Conservation (phyloP, 1,140 invertebrate species). For the Caenorhabditis remanei region DNA sequence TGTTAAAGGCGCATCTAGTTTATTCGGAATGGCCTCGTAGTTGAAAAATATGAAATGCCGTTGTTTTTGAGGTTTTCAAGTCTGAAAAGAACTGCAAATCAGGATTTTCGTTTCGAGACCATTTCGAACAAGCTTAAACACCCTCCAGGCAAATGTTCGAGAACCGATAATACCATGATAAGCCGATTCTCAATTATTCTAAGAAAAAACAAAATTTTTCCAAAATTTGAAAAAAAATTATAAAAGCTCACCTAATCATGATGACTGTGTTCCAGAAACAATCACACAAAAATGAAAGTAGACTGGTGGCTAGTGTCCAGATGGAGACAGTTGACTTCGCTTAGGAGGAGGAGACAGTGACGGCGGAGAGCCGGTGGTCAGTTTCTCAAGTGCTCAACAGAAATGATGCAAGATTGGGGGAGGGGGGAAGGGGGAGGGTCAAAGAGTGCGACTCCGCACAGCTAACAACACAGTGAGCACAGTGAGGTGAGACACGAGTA, state of each 20-base stretch:
- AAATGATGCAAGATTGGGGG: constrained; percentile 22
- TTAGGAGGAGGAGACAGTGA: constrained; percentile 28
- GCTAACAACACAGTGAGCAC: constrained; percentile 21
- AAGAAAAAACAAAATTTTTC: not conserved
- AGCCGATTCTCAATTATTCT: too few relatives aligned
- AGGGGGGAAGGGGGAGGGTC: constrained; percentile 7
- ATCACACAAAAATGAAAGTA: constrained; percentile 44
- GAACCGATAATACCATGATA: too few relatives aligned
- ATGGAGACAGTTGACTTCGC: constrained; percentile 19
- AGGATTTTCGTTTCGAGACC: too few relatives aligned
- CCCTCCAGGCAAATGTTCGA: too few relatives aligned
- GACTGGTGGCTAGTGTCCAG: not conserved
- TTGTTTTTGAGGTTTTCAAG: too few relatives aligned
- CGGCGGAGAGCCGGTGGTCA: constrained; percentile 43
- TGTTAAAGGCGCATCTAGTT: too few relatives aligned
- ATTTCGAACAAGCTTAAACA: too few relatives aligned
- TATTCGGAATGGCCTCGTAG: too few relatives aligned
- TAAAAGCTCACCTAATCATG: constrained; percentile 57
- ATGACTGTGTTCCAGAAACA: constrained; percentile 48
- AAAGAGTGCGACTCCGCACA: constrained; percentile 42
- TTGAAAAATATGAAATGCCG: too few relatives aligned
- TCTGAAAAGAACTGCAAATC: too few relatives aligned
- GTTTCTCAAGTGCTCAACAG: constrained; percentile 51
- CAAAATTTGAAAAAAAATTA: not conserved
- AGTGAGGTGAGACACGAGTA: constrained; percentile 54